phyloP scores from a whole-genome alignment of 2,888 invertebrate genomes.

The Lordiphosa fenestrarum region DNA sequence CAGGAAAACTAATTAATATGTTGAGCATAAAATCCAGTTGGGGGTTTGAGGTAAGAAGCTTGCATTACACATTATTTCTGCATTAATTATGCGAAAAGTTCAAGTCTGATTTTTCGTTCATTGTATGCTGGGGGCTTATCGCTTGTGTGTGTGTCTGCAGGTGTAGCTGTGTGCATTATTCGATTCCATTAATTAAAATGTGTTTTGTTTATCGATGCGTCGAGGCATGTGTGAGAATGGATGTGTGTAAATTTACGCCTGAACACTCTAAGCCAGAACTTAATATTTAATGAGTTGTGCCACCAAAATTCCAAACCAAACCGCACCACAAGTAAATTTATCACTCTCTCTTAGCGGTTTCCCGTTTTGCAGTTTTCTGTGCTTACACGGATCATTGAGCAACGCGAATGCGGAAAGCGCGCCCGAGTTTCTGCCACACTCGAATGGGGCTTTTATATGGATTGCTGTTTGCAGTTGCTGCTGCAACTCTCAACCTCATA shows the following conservation, averaged over 20 bases:
- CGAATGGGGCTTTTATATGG: background rate
- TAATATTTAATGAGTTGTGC: slow-evolving; percentile 64
- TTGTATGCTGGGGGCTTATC: slow-evolving; percentile 33
- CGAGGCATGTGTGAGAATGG: slow-evolving; percentile 28
- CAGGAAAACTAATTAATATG: slow-evolving; percentile 70
- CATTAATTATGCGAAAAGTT: slow-evolving; percentile 72
- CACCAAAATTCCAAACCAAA: slow-evolving; percentile 15
- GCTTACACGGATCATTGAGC: slow-evolving; percentile 72
- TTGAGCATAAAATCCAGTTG: slow-evolving; percentile 30
- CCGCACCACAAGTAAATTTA: too few relatives aligned
- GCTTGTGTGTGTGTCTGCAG: slow-evolving; percentile 5
- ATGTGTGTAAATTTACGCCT: slow-evolving; percentile 28
- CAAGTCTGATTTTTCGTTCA: slow-evolving; percentile 22
- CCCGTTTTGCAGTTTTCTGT: slow-evolving; percentile 61
- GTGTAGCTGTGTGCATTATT: slow-evolving; percentile 39
- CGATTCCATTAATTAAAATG: slow-evolving; percentile 66
- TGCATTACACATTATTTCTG: slow-evolving; percentile 53
- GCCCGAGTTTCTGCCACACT: slow-evolving; percentile 45
- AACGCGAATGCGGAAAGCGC: slow-evolving; percentile 72
- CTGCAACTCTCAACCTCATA: background rate
- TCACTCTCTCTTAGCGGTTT: slow-evolving; percentile 37
- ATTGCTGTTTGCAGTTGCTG: slow-evolving; percentile 6
- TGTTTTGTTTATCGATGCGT: slow-evolving; percentile 46
- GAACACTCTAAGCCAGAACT: slow-evolving; percentile 31
- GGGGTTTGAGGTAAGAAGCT: slow-evolving; percentile 13